These are phyloP conservation scores for Neosilurus hyrtlii DNA, from an alignment of 2,797 vertebrate genomes.

Conservation along the genomic window DNA sequence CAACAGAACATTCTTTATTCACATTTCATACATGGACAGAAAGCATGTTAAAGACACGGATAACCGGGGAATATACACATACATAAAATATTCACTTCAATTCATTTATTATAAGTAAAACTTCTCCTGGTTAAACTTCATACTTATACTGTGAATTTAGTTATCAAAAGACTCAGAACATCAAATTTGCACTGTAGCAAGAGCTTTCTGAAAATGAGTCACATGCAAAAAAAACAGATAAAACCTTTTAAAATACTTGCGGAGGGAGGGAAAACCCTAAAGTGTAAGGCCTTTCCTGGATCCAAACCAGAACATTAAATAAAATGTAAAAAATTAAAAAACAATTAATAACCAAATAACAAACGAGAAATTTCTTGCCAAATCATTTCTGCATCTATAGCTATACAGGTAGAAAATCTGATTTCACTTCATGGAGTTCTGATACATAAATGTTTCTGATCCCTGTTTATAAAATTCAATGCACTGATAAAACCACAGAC, in stretches of 20 bases:
- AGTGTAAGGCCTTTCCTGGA: neutral
- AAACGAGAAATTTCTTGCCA: neutral
- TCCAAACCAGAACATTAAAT: neutral
- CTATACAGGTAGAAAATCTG: neutral
- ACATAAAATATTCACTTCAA: neutral
- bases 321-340: too few relatives aligned
- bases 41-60: neutral
- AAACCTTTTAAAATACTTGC: neutral
- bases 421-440: neutral
- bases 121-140: neutral
- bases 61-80: neutral
- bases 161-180: neutral
- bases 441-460: neutral
- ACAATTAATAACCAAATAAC: too few relatives aligned
- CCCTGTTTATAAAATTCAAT: neutral
- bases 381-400: neutral
- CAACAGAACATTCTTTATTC: slow-evolving; percentile 5
- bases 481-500: neutral
- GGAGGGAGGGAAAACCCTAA: neutral
- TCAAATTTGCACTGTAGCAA: neutral
- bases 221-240: neutral
- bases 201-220: neutral
- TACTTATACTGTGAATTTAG: neutral
- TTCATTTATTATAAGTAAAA: neutral
- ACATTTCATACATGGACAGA: neutral